A percentile compares a stretch with the other conserved stretches of the same genome.
phyloP scores from a whole-genome alignment of 2,113 vertebrate species.

The Etheostoma cragini region DNA sequence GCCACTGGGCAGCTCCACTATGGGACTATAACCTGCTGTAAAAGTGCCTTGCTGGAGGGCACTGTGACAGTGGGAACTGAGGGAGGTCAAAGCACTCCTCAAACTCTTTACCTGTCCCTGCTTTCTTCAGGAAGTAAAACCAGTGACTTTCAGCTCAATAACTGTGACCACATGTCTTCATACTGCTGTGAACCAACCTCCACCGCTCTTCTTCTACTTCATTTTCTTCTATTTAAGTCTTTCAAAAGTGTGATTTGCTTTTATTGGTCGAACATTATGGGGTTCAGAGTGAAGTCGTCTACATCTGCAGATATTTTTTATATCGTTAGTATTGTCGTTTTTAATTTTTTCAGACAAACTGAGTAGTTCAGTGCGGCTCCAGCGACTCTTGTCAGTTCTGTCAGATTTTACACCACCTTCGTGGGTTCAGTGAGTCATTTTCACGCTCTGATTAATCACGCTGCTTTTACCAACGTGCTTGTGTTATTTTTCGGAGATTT shows the following conservation, averaged over 20 bases:
- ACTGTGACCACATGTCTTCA: constrained; percentile 55
- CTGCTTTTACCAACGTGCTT: neutral
- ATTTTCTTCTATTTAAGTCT: constrained; percentile 16
- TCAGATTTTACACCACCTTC: neutral
- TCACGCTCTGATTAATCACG: neutral
- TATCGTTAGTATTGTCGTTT: constrained; percentile 11
- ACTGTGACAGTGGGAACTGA: constrained; percentile 37
- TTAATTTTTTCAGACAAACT: constrained; percentile 36
- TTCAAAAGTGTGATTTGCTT: constrained; percentile 4
- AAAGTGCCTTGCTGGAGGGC: constrained; percentile 76
- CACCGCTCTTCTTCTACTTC: neutral
- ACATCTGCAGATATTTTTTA: constrained; percentile 38
- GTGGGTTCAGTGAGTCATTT: neutral
- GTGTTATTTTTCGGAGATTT: neutral
- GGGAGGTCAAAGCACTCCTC: constrained; percentile 44
- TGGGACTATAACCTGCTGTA: constrained; percentile 60
- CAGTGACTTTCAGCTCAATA: constrained; percentile 42
- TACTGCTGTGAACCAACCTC: constrained; percentile 40
- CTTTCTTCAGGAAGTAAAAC: constrained; percentile 44
- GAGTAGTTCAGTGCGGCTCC: neutral
- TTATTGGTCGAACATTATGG: constrained; percentile 8
- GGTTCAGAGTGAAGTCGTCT: constrained; percentile 11
- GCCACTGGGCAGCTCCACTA: constrained; percentile 27
- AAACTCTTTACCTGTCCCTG: neutral
- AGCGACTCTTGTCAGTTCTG: constrained; percentile 21